A percentile compares a stretch with the other conserved stretches of the same genome.
Evolutionary conservation across 2,888 invertebrate species (phyloP).

Genomic region (Pantelozetes paolii): DNA sequence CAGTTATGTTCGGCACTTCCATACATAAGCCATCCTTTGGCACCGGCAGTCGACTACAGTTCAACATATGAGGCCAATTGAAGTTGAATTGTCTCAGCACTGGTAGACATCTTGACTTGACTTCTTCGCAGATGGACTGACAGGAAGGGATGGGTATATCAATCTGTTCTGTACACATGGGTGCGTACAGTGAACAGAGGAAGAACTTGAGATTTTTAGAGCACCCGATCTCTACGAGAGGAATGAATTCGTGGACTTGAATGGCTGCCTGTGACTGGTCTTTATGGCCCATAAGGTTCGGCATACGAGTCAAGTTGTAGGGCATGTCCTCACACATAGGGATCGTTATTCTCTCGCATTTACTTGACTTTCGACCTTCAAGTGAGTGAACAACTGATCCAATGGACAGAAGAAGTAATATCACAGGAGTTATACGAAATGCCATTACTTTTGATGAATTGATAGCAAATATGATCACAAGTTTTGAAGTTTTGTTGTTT

Average conservation of each 20-base stretch:
- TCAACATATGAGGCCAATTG: slow-evolving; percentile 67
- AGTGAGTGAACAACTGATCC: not conserved
- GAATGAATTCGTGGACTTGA: slow-evolving; percentile 63
- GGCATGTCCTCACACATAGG: slow-evolving; percentile 75
- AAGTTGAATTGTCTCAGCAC: slow-evolving; percentile 63
- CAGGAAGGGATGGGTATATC: slow-evolving; percentile 79
- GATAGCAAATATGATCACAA: not conserved
- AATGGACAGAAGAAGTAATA: not conserved
- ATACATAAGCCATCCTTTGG: slow-evolving; percentile 64
- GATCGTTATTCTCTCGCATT: slow-evolving; percentile 73
- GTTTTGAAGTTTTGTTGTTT: no score
- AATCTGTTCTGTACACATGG: slow-evolving; percentile 82
- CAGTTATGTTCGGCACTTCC: slow-evolving; percentile 57
- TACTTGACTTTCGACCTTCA: slow-evolving; percentile 48
- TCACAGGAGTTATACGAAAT: slow-evolving; percentile 17
- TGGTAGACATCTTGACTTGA: slow-evolving; percentile 63
- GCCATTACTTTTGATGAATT: not conserved
- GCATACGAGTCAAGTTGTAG: slow-evolving; percentile 81
- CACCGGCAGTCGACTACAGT: slow-evolving; percentile 74
- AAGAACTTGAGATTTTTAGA: slow-evolving; percentile 76
- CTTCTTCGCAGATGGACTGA: slow-evolving; percentile 73
- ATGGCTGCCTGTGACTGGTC: slow-evolving; percentile 75
- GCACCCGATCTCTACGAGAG: slow-evolving; percentile 71
- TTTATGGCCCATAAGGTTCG: slow-evolving; percentile 75
- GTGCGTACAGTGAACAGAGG: slow-evolving; percentile 82